Conservation (phyloP, 2,113 vertebrate species). For the Phrynocephalus versicolor region DNA sequence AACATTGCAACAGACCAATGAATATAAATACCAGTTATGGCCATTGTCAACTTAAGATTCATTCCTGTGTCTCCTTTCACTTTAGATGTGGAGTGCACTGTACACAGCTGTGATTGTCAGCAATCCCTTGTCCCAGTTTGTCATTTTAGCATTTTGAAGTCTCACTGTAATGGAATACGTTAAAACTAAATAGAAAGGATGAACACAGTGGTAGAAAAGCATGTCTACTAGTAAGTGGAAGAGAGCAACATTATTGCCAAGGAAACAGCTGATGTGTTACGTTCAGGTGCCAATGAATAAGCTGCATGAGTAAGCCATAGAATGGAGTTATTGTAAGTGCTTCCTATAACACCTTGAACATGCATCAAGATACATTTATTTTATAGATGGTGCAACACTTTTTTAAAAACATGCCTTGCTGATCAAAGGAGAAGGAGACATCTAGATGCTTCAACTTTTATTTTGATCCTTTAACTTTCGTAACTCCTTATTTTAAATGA, state of each 20-base stretch:
- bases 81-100: neutral
- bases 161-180: neutral
- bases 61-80: neutral
- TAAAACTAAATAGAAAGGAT: conserved; percentile 4
- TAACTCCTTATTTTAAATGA: conserved; percentile 22
- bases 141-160: neutral
- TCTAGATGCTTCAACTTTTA: conserved; percentile 1
- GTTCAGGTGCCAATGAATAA: conserved; percentile 37
- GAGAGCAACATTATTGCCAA: conserved; percentile 27
- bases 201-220: conserved; percentile 18
- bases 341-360: conserved; percentile 32
- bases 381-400: neutral
- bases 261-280: conserved; percentile 49
- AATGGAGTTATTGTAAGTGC: conserved; percentile 31
- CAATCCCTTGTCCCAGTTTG: neutral
- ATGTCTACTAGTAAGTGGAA: neutral
- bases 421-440: neutral
- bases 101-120: neutral
- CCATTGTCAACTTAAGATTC: neutral
- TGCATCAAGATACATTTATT: conserved; percentile 15
- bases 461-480: conserved; percentile 1
- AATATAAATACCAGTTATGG: neutral
- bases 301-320: conserved; percentile 32
- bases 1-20: neutral
- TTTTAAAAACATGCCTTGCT: conserved; percentile 8